Evolutionary conservation across 2,888 invertebrate species (phyloP), one percentile per base, ranked within the genome.

Genomic region (Rhamnusium bicolor): DNA sequence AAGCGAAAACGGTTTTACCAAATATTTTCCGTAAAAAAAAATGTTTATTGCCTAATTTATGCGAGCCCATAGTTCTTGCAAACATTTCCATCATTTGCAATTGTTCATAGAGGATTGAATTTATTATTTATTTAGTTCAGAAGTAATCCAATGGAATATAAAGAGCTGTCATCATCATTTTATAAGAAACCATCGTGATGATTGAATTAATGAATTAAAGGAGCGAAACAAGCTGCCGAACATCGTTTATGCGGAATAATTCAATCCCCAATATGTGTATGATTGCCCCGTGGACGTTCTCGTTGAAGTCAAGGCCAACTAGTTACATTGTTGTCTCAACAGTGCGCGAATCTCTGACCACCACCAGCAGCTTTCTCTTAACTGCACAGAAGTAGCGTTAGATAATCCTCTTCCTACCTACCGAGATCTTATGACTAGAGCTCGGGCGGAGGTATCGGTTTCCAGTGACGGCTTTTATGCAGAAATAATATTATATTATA

Each of bases 281-380:
- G 71, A 75, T 73, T 72, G 68, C 73, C 53, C 70, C 66, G 72
- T 71, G 56, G 46, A 51, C 54, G 70, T 71, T 75, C 78, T 79
- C 73, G 78, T 75, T 79, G 77, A 79, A 79, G 79, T 79, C 79
- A 79, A 79, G 79, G 79, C 72, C 77, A 72, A 75, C 79, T 62
- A 63, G 74, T 78, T 74, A 75, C 74, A 75, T 78, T 76, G 78
- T 78, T 78, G 75, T 75, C 75, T 74, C 78, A 73, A 75, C 74
- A 53, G 69, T 66, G 72, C 75, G 74, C 69, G 74, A 78, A 77
- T 73, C 77, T 75, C 71, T 65, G 72, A 65, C 71, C 61, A 62
- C 49, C 68, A 62, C 51, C 46, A 49, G 66, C 21, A 14, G 71
- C 14, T 29, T 54, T 24, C 19, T 2, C 19, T 19, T 46, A 73